phyloP scores from a whole-genome alignment of 2,797 vertebrate species.

The Pseudochirops cupreus region DNA sequence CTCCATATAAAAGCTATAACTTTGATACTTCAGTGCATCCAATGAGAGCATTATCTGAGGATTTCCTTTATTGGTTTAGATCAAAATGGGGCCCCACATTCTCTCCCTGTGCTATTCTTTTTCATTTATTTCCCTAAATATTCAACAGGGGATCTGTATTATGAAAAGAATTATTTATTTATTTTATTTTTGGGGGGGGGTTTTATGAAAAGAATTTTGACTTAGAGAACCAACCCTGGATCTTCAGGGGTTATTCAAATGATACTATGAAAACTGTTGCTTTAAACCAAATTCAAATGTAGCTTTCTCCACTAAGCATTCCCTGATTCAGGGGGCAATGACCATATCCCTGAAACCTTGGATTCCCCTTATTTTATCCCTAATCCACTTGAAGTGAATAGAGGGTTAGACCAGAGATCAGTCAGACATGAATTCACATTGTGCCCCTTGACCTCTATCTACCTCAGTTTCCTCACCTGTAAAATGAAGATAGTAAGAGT shows the following conservation, averaged over 20 bases:
- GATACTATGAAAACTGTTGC: not conserved
- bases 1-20: not conserved
- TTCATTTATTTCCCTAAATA: not conserved
- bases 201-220: too few relatives aligned
- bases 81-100: not conserved
- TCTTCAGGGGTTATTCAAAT: not conserved
- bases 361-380: not conserved
- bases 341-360: not conserved
- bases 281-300: accelerated
- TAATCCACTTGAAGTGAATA: not conserved
- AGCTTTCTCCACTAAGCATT: not conserved
- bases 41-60: not conserved
- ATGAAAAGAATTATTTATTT: too few relatives aligned
- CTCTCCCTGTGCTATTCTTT: not conserved
- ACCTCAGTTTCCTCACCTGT: not conserved
- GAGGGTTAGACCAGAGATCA: not conserved
- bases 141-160: not conserved
- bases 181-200: too few relatives aligned
- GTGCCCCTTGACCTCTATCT: not conserved
- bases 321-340: not conserved
- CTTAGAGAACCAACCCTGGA: not conserved
- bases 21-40: not conserved
- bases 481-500: not conserved
- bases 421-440: not conserved
- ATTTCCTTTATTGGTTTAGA: not conserved